Evolutionary conservation across 2,113 vertebrate genomes (phyloP).

Genomic region (Gymnorhina tibicen): DNA sequence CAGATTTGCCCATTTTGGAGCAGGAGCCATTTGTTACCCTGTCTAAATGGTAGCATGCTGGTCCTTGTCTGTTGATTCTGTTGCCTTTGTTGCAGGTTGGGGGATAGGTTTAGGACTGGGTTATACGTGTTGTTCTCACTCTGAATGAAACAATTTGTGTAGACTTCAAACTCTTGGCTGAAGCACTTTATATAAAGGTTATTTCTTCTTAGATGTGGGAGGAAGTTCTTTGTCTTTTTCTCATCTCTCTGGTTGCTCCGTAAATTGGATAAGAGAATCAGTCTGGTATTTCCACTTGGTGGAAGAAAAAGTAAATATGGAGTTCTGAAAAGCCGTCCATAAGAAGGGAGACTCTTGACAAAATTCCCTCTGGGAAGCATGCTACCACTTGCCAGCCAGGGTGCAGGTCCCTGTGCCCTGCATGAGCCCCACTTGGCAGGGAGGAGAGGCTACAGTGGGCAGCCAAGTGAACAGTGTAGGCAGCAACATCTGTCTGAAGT

Average conservation of each 20-base stretch:
- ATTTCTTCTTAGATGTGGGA: not conserved
- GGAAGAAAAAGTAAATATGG: not conserved
- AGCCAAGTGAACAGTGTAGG: not conserved
- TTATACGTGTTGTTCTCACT: not conserved
- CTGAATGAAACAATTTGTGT: not conserved
- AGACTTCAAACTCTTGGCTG: not conserved
- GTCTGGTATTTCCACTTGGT: not conserved
- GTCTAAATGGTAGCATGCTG: not conserved
- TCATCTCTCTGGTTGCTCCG: not conserved
- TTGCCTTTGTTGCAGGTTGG: not conserved
- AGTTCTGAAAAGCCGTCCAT: not conserved
- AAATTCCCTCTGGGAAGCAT: fast-evolving
- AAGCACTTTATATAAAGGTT: not conserved
- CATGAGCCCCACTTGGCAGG: fast-evolving
- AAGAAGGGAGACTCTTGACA: not conserved
- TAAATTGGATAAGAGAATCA: not conserved
- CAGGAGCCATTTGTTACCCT: not conserved
- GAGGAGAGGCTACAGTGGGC: not conserved
- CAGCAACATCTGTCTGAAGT: not conserved
- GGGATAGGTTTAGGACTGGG: not conserved
- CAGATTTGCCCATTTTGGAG: not conserved
- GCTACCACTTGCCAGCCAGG: too few relatives aligned
- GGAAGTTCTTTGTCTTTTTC: not conserved
- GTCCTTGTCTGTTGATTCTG: not conserved
- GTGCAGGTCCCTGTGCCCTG: fast-evolving